Evolutionary conservation across 2,797 vertebrate species (phyloP).

Genomic region (Crocidura indochinensis): DNA sequence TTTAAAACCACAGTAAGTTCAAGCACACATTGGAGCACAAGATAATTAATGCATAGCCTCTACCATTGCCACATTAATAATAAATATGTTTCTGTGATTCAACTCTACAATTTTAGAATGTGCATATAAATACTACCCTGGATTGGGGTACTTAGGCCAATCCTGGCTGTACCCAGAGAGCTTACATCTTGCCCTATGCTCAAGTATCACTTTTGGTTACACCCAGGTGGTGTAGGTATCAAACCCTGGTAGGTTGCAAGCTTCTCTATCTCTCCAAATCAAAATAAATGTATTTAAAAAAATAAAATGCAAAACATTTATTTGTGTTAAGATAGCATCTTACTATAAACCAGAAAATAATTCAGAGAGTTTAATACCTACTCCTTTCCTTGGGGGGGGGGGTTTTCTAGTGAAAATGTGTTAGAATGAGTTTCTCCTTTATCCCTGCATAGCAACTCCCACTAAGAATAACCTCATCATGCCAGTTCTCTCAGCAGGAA

Average conservation of each 20-base stretch:
- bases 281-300: neutral
- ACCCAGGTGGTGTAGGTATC: no score
- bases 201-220: no score
- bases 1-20: neutral
- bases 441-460: neutral
- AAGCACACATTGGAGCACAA: neutral
- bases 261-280: no score
- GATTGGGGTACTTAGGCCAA: no score
- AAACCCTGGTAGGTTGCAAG: no score
- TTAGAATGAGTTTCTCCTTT: neutral
- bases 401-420: neutral
- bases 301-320: neutral
- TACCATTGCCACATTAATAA: neutral
- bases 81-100: neutral
- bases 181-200: no score
- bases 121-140: neutral
- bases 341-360: neutral
- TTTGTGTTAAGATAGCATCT: neutral
- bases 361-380: rapidly evolving
- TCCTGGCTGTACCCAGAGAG: no score
- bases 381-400: neutral
- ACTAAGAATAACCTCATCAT: neutral
- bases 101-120: neutral
- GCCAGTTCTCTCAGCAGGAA: neutral
- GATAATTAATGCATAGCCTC: neutral